Base-by-base conservation (phyloP, 2,797 vertebrate species). In the Centropyge bicolor region DNA sequence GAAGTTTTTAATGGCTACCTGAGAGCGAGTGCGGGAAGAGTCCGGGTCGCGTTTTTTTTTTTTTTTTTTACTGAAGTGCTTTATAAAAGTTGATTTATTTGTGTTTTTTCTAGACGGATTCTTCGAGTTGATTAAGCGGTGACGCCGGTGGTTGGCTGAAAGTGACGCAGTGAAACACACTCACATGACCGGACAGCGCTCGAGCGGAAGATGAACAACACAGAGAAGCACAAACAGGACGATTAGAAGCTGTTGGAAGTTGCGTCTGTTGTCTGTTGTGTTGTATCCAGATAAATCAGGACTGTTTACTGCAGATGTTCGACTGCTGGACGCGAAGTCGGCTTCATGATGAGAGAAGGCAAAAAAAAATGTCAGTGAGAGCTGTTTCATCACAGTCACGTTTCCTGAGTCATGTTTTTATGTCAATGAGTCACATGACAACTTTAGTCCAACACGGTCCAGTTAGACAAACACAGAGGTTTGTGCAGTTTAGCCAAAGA, bases 1-100 rank as follows among this genome's bases (percentile, higher is more conserved):
- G 52, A 84, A 80, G 80, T 91, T 91, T 88, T 91, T 91, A 90
- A 93, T 91, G 77, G 88, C 84, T 92, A 93, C 92, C 92, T 93
- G 91, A 91, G 83, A 90, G 86, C 57, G 62, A 84, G 62, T 49
- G 79, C 82, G 73, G 90, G 87, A 90, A 91, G 70, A 65, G 68
- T 84, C 79, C 4, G 67, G 31, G 70, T 85, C 67, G 36, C 46
- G 27, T 31, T 45, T 70, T 52, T 7, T 16, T 63, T 31, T 45
- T 70, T 52, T 7, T 16, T 63, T 60, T 31, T 70, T n/a, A 10
- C 60, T 80, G 69, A 87, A 89, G 89, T 88, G 87, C 86, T 85
- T 86, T 78, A 70, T 70, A 87, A 88, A 87, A 74, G 81, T 65
- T 82, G 83, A 88, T 90, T 88, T 91, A 83, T 89, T 86, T 81